These are phyloP conservation scores for Periophthalmodon schlosseri DNA, from an alignment of 2,113 vertebrate species.

Conservation along the genomic window DNA sequence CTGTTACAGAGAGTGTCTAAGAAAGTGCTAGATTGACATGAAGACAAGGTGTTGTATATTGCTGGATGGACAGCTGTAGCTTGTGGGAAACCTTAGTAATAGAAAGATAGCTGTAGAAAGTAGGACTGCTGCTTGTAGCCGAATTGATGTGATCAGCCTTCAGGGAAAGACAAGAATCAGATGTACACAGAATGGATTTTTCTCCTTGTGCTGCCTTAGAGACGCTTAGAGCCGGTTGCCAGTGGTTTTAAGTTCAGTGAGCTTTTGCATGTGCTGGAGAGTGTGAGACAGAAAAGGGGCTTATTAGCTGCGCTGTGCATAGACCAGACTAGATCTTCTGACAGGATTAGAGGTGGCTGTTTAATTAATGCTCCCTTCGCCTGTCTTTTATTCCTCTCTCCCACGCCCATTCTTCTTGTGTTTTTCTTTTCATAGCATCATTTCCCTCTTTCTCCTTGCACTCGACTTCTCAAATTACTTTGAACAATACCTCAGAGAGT, in stretches of 20 bases:
- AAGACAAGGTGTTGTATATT: slow-evolving; percentile 10
- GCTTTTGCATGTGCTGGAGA: slow-evolving; percentile 23
- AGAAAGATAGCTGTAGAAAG: slow-evolving; percentile 20
- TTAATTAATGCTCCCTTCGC: slow-evolving; percentile 29
- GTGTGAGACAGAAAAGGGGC: slow-evolving; percentile 9
- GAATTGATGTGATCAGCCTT: slow-evolving; percentile 46
- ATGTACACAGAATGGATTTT: slow-evolving; percentile 30
- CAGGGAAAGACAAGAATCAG: slow-evolving; percentile 47
- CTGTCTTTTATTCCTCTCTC: slow-evolving; percentile 20
- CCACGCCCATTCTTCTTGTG: slow-evolving; percentile 24
- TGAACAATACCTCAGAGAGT: slow-evolving; percentile 33
- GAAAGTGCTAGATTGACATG: slow-evolving; percentile 10
- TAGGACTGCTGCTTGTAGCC: slow-evolving; percentile 24
- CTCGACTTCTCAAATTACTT: slow-evolving; percentile 49
- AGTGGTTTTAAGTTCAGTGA: slow-evolving; percentile 36
- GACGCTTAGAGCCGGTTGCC: slow-evolving; percentile 39
- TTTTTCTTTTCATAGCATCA: slow-evolving; percentile 27
- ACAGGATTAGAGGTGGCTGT: slow-evolving; percentile 33
- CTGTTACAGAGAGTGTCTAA: not conserved
- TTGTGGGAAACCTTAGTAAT: slow-evolving; percentile 12
- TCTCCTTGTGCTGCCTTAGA: slow-evolving; percentile 36
- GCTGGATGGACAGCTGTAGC: slow-evolving; percentile 17
- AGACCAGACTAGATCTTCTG: slow-evolving; percentile 16
- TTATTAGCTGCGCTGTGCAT: slow-evolving; percentile 20
- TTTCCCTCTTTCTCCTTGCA: slow-evolving; percentile 18